Percentiles rank a stretch among this genome's conserved stretches.
phyloP scores from a whole-genome alignment of 2,113 vertebrate species.

The Aegithalos caudatus region DNA sequence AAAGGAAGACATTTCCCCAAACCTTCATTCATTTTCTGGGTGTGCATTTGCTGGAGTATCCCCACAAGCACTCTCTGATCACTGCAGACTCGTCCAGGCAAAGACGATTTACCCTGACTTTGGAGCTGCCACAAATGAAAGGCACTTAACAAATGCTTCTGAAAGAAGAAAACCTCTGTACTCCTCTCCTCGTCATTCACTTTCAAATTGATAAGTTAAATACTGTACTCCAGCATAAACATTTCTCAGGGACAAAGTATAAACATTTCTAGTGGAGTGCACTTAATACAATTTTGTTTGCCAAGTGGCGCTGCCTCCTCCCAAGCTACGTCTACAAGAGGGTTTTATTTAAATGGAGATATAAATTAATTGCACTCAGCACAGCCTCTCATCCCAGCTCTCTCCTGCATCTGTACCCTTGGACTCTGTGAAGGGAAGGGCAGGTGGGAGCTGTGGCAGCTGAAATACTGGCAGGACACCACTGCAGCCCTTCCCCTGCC shows the following conservation, averaged over 20 bases:
- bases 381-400: conserved; percentile 8
- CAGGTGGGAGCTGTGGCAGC: not conserved
- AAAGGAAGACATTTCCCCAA: not conserved
- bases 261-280: conserved; percentile 64
- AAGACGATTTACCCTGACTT: not conserved
- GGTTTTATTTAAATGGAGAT: conserved; percentile 56
- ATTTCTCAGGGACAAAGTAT: conserved; percentile 62
- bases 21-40: not conserved
- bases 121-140: not conserved
- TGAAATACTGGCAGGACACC: not conserved
- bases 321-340: conserved; percentile 3
- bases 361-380: conserved; percentile 57
- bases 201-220: conserved; percentile 58
- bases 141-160: conserved; percentile 36
- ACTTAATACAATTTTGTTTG: conserved; percentile 62
- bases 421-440: not conserved
- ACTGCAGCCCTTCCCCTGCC: not conserved
- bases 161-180: conserved; percentile 39
- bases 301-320: conserved; percentile 41
- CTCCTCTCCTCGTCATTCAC: conserved; percentile 11
- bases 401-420: not conserved
- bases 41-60: not conserved
- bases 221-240: conserved; percentile 57
- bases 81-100: not conserved
- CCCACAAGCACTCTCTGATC: not conserved